Evolutionary conservation across 2,113 vertebrate genomes (phyloP).

Genomic region (Brachyhypopomus occidentalis): DNA sequence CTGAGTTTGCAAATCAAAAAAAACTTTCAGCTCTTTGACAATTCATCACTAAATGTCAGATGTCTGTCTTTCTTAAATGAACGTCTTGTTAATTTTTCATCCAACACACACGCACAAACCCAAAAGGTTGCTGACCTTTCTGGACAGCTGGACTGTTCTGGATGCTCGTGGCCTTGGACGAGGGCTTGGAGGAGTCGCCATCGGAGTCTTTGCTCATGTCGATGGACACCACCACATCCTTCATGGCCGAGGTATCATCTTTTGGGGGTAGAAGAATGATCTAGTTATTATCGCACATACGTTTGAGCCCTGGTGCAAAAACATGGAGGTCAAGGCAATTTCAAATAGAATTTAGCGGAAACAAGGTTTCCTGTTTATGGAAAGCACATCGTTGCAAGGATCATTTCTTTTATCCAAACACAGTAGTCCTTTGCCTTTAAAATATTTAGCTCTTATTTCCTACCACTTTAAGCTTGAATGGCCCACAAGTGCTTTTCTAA

Average conservation of each 20-base stretch:
- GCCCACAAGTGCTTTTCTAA: background rate
- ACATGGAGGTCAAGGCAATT: background rate
- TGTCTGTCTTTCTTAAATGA: too few species aligned
- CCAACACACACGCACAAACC: background rate
- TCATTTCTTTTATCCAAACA: conserved; percentile 22
- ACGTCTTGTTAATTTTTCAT: too few species aligned
- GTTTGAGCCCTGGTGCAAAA: background rate
- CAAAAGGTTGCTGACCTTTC: conserved; percentile 79
- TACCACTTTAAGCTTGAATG: background rate
- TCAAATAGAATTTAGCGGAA: background rate
- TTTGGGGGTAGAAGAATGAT: conserved; percentile 5
- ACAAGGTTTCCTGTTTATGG: background rate
- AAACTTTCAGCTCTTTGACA: background rate
- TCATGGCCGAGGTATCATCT: conserved; percentile 88
- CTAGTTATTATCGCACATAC: background rate
- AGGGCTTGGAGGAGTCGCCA: conserved; percentile 82
- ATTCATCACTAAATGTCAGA: background rate
- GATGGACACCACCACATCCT: conserved; percentile 92
- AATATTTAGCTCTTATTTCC: background rate
- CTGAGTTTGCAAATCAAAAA: too few species aligned
- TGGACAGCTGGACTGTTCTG: conserved; percentile 78
- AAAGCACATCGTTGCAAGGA: conserved; percentile 23
- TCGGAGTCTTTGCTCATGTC: conserved; percentile 92
- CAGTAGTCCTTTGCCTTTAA: background rate
- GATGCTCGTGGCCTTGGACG: conserved; percentile 80